phyloP scores from a whole-genome alignment of 35 echinoderm and acorn worm genomes.

The Antedon bifida region DNA sequence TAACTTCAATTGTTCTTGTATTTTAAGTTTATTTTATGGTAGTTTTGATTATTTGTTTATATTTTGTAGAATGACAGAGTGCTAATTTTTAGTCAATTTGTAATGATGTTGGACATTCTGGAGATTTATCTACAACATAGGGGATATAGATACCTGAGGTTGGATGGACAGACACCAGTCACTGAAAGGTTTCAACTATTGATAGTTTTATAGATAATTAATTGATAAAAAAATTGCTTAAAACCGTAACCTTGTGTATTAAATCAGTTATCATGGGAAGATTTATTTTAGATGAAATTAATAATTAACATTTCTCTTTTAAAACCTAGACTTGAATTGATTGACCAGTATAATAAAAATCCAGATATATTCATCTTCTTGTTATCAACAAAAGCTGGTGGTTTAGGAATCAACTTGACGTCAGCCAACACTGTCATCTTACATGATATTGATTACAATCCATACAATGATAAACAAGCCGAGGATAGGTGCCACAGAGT shows the following conservation, averaged over 20 bases:
- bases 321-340: constrained; percentile 36
- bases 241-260: too few species aligned
- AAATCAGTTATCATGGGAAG: too few species aligned
- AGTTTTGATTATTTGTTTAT: constrained; percentile 1
- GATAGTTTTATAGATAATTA: too few species aligned
- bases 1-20: too few species aligned
- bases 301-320: background rate
- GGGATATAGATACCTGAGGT: constrained; percentile 44
- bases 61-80: constrained; percentile 62
- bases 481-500: constrained; percentile 92
- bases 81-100: constrained; percentile 97
- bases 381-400: constrained; percentile 81
- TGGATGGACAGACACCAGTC: constrained; percentile 82
- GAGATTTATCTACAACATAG: constrained; percentile 67
- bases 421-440: constrained; percentile 74
- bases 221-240: too few species aligned
- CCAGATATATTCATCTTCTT: constrained; percentile 72
- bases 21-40: too few species aligned
- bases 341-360: constrained; percentile 75
- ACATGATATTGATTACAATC: constrained; percentile 95
- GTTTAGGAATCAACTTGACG: constrained; percentile 85
- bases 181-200: constrained; percentile 47
- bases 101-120: constrained; percentile 85
- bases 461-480: constrained; percentile 94
- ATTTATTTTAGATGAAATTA: too few species aligned